Base-by-base conservation (phyloP, 2,113 vertebrate species). In the Strix aluco region DNA sequence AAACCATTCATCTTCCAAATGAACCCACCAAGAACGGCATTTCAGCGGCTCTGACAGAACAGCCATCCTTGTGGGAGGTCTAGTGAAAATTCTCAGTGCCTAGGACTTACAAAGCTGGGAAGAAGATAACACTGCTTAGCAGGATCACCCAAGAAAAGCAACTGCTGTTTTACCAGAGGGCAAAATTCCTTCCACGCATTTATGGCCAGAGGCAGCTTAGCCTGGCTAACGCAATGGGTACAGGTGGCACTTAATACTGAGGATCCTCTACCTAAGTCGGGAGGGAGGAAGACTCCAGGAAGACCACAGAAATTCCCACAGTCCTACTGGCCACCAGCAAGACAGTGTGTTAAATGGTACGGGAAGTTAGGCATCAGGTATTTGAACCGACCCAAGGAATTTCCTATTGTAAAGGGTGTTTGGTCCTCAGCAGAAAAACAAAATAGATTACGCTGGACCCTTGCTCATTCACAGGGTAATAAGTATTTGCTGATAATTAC, bases 41-140 rank as follows among this genome's bases (percentile, higher is more conserved):
- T 61, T 80, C 32, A 30, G 73, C 17, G 51, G 65, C 75, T 75
- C 42, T 36, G 86, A 54, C 74, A 25, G 52, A 3, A 42, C 81
- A 79, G 65, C 30, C 81, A 47, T 36, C 87, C 70, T 81, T 11
- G 10, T 96, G 96, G 96, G 96, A 94, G 94, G 94, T 97, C 96
- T 80, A 17, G 57, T 36, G 70, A 75, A 47, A 7, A 21, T 5
- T 16, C 63, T 4, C 44, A 40, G 32, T 8, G 85, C 36, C 40
- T 13, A 7, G 57, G 27, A 67, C 49, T 74, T 55, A 42, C 5
- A 1, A 46, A 71, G 80, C 55, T 2, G 1, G 1, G 5, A 57
- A 38, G 73, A 52, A 96, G 96, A 82, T 96, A 96, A 91, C 34
- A 4, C 57, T 42, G 72, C 73, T 83, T 16, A 38, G 71, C 2